Evolutionary conservation across 2,797 vertebrate genomes (phyloP), one percentile per base, ranked within the genome.

Genomic region (Rhinoraja longicauda): DNA sequence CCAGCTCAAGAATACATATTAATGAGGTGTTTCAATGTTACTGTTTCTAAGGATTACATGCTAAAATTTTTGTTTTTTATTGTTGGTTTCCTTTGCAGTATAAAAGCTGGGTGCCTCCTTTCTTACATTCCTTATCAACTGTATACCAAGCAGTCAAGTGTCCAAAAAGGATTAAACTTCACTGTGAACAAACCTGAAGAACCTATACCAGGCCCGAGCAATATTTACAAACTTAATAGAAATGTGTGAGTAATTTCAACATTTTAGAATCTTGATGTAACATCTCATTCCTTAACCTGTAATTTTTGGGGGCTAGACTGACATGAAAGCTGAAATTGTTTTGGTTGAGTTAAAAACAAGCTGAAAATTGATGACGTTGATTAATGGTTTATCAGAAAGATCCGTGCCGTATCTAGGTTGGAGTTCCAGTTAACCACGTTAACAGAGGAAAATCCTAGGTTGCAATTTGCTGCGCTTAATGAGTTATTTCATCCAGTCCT

Each of bases 121-220:
- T 97, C 99, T 0, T 96, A 97, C 94, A 94, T 98, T 94, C 97
- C 98, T 0, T 99, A 99, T 95, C 98, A 99, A 96, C 97, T 99
- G n/a, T 99, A 99, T 93, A 95, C 96, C 92, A 99, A 98, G 96
- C 98, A 98, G 91, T 96, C 97, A 76, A 95, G 93, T 72, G 93
- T 94, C 93, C 97, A 97, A 84, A 99, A 97, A 96, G 95, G 97
- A 94, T 97, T 97, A 84, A 97, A 95, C 94, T 99, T 99, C 76
- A 96, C 96, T 93, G 93, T 96, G 93, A 95, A 95, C 95, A 97
- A 95, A 94, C 93, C 96, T 93, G 96, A 97, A 93, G 97, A 98
- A 93, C 94, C 94, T 0, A 0, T 95, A 0, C 96, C 97, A 53
- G 97, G 97, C 90, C 96, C 97, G 93, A 97, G 97, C 95, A 96